Percentiles rank a stretch among this genome's conserved stretches.
Evolutionary conservation across 2,888 invertebrate species (phyloP).

Genomic region (Helicoverpa assulta): DNA sequence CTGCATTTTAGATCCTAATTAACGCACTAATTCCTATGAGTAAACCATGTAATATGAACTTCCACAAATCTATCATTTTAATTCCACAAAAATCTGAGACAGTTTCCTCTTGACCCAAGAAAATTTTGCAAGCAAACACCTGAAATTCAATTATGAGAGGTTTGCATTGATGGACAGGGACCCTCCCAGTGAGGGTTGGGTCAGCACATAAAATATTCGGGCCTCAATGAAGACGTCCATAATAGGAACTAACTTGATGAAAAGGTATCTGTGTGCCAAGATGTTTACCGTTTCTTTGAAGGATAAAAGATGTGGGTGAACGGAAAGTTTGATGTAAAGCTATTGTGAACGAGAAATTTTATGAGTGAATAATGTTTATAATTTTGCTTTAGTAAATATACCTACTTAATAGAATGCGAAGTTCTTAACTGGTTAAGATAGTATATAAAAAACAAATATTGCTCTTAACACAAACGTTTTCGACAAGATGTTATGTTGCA

Average conservation of each 20-base stretch:
- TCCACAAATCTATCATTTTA: background rate
- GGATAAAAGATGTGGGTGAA: slow-evolving; percentile 14
- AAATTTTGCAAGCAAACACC: slow-evolving; percentile 18
- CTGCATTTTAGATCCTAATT: too few relatives aligned
- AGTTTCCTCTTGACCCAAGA: background rate
- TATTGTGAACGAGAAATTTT: slow-evolving; percentile 19
- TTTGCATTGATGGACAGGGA: slow-evolving; percentile 32
- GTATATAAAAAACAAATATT: too few relatives aligned
- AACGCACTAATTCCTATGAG: background rate
- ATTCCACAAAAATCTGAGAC: background rate
- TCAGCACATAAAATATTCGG: slow-evolving; percentile 55
- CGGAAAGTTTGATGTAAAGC: background rate
- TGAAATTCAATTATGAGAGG: slow-evolving; percentile 59
- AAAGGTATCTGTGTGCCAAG: slow-evolving; percentile 14
- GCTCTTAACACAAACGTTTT: too few relatives aligned
- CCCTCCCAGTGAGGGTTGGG: slow-evolving; percentile 16
- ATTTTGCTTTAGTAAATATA: background rate
- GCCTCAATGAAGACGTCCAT: slow-evolving; percentile 39
- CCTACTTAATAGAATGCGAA: background rate
- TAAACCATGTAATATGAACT: background rate
- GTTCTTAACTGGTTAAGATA: too few relatives aligned
- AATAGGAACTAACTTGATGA: slow-evolving; percentile 22
- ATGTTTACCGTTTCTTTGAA: slow-evolving; percentile 24
- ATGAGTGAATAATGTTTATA: background rate
- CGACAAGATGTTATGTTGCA: too few relatives aligned